Base-by-base conservation (phyloP, 2,888 invertebrate species). In the Apomyelois bistriatella region DNA sequence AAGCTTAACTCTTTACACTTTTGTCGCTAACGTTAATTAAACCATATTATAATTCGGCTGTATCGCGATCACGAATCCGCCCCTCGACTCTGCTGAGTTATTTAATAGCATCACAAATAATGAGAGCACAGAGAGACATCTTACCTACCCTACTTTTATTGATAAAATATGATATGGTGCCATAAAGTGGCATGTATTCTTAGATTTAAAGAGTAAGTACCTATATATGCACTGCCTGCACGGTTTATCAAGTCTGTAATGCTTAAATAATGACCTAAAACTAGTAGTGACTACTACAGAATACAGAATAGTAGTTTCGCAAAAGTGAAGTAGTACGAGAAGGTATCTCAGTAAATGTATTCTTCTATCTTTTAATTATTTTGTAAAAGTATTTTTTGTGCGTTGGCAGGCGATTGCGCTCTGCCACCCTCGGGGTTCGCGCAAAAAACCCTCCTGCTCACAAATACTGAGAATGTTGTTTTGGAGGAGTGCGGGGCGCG, bases 401-500 rank as follows among this genome's bases (percentile, higher is more conserved):
- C 75, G 79, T 70, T 79, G 79, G 81, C 77, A 80, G 79, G 80
- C 83, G 85, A 85, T 86, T 85, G 86, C 87, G 85, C 85, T 83
- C 80, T 66, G 80, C 88, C 89, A 88, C 88, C 89, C 90, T 81
- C 75, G 83, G 84, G 83, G 78, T 78, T 76, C 84, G 87, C 88
- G 88, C 88, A 90, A 90, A 90, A 90, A 90, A 90, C 88, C 86
- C 89, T 86, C 85, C 73, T 68, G 72, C 80, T 79, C 82, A 84
- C 84, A 79, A 85, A 86, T 82, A 85, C 76, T 82, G 82, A 82
- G 85, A 85, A 85, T 85, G 85, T 85, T 86, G 85, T 83, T 84
- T 85, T 70, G 79, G 77, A 76, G 80, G 82, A 70, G 78, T 68
- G 78, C 73, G 79, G 74, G 74, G 70, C 57, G 61, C 60, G 70